phyloP scores from a whole-genome alignment of 2,797 vertebrate species.

The Rhyacichthys aspro region DNA sequence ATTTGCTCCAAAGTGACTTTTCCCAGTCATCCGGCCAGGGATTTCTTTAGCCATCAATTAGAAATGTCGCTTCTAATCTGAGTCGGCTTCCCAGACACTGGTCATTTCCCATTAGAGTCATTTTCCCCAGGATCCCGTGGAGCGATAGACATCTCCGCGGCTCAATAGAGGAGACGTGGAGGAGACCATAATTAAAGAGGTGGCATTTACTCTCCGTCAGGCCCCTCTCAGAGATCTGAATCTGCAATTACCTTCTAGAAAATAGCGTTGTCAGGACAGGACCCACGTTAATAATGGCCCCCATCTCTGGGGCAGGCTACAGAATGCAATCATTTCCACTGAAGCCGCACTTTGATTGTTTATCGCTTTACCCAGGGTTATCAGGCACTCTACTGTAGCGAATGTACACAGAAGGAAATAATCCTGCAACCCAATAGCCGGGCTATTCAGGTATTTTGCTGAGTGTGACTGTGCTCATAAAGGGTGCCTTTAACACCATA shows the following conservation, averaged over 20 bases:
- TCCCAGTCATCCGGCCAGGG: conserved; percentile 89
- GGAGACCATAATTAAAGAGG: conserved; percentile 89
- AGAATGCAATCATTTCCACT: conserved; percentile 81
- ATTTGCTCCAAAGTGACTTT: conserved; percentile 95
- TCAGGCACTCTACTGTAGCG: conserved; percentile 72
- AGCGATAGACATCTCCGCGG: conserved; percentile 85
- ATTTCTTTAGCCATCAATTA: conserved; percentile 94
- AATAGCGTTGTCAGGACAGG: conserved; percentile 87
- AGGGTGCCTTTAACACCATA: conserved; percentile 52
- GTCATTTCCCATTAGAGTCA: conserved; percentile 95
- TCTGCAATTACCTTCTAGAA: conserved; percentile 89
- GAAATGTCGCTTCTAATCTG: conserved; percentile 96
- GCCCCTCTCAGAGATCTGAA: conserved; percentile 84
- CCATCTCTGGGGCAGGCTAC: conserved; percentile 76
- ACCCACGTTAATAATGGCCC: conserved; percentile 82
- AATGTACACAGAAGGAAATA: conserved; percentile 71
- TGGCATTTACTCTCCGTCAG: conserved; percentile 94
- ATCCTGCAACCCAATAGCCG: conserved; percentile 54
- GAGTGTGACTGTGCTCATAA: conserved; percentile 56
- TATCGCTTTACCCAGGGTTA: conserved; percentile 79
- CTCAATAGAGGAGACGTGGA: conserved; percentile 83
- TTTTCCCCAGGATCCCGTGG: conserved; percentile 86
- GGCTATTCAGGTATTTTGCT: conserved; percentile 63
- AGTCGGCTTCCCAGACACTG: conserved; percentile 84
- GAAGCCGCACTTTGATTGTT: conserved; percentile 85